These are phyloP conservation scores for Patella pellucida DNA, from an alignment of 2,888 invertebrate species.

Conservation along the genomic window DNA sequence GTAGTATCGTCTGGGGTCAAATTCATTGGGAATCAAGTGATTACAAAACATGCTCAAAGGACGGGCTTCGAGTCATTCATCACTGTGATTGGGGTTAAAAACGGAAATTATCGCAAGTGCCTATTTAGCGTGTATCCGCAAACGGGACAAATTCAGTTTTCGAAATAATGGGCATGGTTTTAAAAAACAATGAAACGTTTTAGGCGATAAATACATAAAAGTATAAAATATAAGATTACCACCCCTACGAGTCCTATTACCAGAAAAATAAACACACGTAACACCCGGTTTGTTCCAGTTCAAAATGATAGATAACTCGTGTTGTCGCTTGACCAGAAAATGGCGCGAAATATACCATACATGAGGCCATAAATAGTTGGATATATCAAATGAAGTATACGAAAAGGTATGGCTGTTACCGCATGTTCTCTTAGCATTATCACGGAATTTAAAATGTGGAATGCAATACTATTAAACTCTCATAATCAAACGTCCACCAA, in stretches of 20 bases:
- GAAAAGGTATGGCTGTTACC: constrained; percentile 53
- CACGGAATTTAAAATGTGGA: constrained; percentile 61
- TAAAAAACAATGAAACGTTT: constrained; percentile 33
- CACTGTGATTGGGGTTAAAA: no score
- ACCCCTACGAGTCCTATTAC: constrained; percentile 48
- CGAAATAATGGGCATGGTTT: background rate
- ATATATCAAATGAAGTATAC: constrained; percentile 59
- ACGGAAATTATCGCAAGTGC: no score
- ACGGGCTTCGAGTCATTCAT: no score
- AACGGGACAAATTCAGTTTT: no score
- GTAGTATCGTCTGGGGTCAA: no score
- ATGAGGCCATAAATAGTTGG: constrained; percentile 51
- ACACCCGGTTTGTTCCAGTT: constrained; percentile 61
- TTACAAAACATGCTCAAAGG: no score
- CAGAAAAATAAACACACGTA: constrained; percentile 43
- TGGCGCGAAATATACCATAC: constrained; percentile 57
- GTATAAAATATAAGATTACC: constrained; percentile 48
- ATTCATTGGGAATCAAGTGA: no score
- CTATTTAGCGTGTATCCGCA: no score
- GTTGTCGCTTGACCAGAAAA: constrained; percentile 61
- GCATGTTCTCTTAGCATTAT: constrained; percentile 56
- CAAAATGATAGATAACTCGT: constrained; percentile 58
- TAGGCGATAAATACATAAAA: constrained; percentile 50
- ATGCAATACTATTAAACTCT: constrained; percentile 45
- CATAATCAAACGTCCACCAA: constrained; percentile 44